Percentiles rank a stretch among this genome's conserved stretches.
These are phyloP conservation scores for Sisyra terminalis DNA, from an alignment of 2,888 invertebrate genomes.

Conservation along the genomic window DNA sequence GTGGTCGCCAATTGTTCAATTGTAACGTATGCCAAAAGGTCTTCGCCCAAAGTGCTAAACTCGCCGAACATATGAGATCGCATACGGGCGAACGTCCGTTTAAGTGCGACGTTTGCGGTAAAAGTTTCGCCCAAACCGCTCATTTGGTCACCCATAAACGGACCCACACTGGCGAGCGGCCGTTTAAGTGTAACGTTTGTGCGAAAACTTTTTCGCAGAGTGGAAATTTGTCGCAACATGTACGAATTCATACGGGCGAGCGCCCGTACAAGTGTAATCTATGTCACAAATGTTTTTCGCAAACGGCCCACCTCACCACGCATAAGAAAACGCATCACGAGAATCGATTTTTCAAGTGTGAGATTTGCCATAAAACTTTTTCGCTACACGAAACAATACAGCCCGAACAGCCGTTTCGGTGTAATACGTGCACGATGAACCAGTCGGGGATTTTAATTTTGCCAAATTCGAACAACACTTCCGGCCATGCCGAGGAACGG, in stretches of 20 bases:
- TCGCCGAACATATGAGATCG: not conserved
- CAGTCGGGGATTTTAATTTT: too few species aligned
- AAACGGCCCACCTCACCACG: not conserved
- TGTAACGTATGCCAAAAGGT: not conserved
- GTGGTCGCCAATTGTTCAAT: not conserved
- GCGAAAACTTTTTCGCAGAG: not conserved
- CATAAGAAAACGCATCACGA: not conserved
- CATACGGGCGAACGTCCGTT: not conserved
- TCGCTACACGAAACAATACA: not conserved
- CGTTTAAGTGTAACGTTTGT: not conserved
- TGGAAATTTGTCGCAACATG: not conserved
- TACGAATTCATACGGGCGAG: constrained; percentile 1
- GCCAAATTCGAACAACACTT: too few species aligned
- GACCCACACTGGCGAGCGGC: not conserved
- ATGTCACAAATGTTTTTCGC: not conserved
- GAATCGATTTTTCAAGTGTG: not conserved
- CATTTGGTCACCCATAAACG: not conserved
- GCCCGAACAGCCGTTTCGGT: too few species aligned
- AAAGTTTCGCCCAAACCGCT: not conserved
- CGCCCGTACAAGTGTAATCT: not conserved
- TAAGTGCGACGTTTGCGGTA: not conserved
- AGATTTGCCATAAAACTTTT: not conserved
- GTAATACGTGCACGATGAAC: too few species aligned
- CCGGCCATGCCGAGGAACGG: constrained; percentile 12
- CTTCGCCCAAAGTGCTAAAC: not conserved